Evolutionary conservation across 1,140 invertebrate genomes (phyloP).

Genomic region (Idris sp.): DNA sequence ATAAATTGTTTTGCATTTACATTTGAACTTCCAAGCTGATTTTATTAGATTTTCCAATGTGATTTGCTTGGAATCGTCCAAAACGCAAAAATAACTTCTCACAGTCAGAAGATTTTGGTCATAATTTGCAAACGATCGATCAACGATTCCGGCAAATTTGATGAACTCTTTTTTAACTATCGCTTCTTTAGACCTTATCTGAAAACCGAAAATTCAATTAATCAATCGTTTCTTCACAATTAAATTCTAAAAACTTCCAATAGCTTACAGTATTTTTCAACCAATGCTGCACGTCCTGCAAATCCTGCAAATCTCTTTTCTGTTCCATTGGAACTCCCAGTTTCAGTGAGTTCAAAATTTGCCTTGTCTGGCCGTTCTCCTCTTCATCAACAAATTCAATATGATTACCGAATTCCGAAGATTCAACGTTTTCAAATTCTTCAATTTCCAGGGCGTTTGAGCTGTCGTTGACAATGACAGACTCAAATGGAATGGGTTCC

Average conservation of each 20-base stretch:
- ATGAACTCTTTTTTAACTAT: conserved; percentile 46
- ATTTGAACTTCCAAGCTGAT: conserved; percentile 42
- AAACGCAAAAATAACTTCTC: conserved; percentile 33
- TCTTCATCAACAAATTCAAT: too few relatives aligned
- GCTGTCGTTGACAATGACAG: too few relatives aligned
- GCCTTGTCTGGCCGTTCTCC: too few relatives aligned
- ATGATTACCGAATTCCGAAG: too few relatives aligned
- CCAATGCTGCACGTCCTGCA: conserved; percentile 6
- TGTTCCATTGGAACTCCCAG: neutral
- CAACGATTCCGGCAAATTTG: conserved; percentile 31
- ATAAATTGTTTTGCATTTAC: conserved; percentile 4
- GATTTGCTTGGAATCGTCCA: conserved; percentile 29
- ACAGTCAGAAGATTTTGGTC: conserved; percentile 4
- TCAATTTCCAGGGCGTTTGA: too few relatives aligned
- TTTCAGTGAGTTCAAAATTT: conserved; percentile 21
- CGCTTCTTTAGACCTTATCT: conserved; percentile 41
- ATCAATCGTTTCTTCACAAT: too few relatives aligned
- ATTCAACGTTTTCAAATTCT: too few relatives aligned
- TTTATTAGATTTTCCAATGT: conserved; percentile 17
- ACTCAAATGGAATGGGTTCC: too few relatives aligned
- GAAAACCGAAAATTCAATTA: conserved; percentile 2
- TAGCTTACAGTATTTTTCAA: conserved; percentile 21
- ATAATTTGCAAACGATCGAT: conserved; percentile 18
- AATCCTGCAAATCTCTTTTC: neutral
- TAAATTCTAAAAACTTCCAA: neutral